A percentile compares a stretch with the other conserved stretches of the same genome.
Evolutionary conservation across 2,797 vertebrate species (phyloP).

Genomic region (Thamnophis elegans): DNA sequence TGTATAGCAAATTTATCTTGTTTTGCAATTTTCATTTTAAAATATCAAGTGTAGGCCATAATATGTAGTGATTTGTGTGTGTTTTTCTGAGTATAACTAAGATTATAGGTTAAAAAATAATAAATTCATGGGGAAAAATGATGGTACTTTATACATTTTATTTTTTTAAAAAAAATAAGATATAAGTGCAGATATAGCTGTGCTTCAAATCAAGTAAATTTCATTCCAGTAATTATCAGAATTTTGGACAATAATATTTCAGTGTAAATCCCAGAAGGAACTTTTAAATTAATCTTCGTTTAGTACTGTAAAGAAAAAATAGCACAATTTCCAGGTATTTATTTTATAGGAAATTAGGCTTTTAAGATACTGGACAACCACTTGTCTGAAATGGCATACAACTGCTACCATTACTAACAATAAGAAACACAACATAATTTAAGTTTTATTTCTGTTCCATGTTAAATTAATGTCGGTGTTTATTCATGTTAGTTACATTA

Average conservation of each 20-base stretch:
- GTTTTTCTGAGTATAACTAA: not conserved
- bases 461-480: not conserved
- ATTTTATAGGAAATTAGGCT: not conserved
- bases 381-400: not conserved
- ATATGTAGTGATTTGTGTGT: not conserved
- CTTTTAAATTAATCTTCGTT: not conserved
- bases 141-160: not conserved
- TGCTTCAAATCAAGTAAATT: not conserved
- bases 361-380: not conserved
- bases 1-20: not conserved
- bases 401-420: not conserved
- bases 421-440: not conserved
- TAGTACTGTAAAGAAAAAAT: not conserved
- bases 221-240: not conserved
- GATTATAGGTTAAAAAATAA: not conserved
- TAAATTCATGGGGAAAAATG: not conserved
- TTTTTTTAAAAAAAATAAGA: not conserved
- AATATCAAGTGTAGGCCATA: not conserved
- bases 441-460: not conserved
- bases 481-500: not conserved
- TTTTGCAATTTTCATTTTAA: not conserved
- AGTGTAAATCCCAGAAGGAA: not conserved
- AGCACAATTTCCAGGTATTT: not conserved
- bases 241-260: not conserved
- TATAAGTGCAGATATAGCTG: not conserved